Evolutionary conservation across 2,113 vertebrate species (phyloP).

Genomic region (Octodon degus): DNA sequence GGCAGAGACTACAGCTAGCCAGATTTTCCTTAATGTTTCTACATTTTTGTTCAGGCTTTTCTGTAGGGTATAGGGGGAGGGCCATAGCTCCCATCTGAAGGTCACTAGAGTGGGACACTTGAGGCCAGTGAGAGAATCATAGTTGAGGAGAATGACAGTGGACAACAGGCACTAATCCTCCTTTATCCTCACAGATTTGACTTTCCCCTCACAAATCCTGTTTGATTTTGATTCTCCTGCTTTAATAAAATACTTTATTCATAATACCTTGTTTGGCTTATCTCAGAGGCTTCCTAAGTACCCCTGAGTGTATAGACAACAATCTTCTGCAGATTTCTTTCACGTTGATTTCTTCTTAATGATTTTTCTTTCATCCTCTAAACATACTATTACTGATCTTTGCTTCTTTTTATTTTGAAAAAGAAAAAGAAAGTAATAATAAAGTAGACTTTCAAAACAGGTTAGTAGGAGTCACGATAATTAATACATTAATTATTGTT

Average conservation of each 20-base stretch:
- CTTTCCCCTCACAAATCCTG: background rate
- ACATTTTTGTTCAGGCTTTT: accelerated
- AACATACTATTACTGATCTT: background rate
- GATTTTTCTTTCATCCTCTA: background rate
- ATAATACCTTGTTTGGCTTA: background rate
- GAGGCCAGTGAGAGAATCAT: background rate
- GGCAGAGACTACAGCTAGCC: accelerated
- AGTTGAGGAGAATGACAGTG: background rate
- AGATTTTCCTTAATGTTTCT: background rate
- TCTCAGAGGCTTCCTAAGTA: background rate
- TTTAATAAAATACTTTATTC: background rate
- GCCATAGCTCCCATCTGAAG: background rate
- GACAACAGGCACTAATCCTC: background rate
- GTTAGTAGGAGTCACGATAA: too few species aligned
- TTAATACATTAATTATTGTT: too few species aligned
- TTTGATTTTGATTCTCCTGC: background rate
- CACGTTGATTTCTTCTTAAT: background rate
- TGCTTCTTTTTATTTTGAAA: background rate
- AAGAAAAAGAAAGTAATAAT: too few species aligned
- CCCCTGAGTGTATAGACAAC: background rate
- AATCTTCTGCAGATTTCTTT: background rate
- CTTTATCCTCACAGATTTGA: background rate
- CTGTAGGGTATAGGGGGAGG: background rate
- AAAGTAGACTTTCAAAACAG: too few species aligned
- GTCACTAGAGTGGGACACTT: background rate